Base-by-base conservation (phyloP, 2,888 invertebrate genomes). In the Brachypalpus laphriformis region DNA sequence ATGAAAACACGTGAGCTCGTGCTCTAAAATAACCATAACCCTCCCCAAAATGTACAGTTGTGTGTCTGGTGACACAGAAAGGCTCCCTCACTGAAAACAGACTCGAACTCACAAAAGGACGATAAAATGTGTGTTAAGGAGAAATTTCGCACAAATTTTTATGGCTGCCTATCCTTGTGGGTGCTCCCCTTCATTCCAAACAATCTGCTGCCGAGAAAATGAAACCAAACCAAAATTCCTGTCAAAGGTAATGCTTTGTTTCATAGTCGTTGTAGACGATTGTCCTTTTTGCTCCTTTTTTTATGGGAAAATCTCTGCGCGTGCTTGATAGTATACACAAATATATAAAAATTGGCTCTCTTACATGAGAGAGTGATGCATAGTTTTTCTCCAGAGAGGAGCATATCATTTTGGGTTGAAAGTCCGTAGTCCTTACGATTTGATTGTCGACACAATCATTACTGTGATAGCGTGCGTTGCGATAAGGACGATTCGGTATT, bases 391-490 rank as follows among this genome's bases (percentile, higher is more conserved):
- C 14, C 2, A 57, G 28, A 57, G 71, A 11, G 8, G 34, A 54
- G 5, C 2, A 9, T 25, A 56, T 51, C 18, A 8, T 71, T 56
- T 66, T 18, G 51, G 47, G 16, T 72, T 54, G 61, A 78, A 63
- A 75, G 74, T 74, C 80, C 74, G 80, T 75, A 66, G 18, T 65
- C 57, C 63, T 45, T 40, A 45, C 40, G 25, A 2, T 57, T 76
- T 63, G 70, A 68, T 70, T 75, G 49, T 28, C 54, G 80, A 70
- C 61, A 68, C 56, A 42, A 63, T 75, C 80, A 83, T 80, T 83
- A 80, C 83, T 83, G 80, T 83, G 83, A 83, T 83, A 83, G 83
- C 83, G 68, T 74, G 83, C 83, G 40, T 45, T 56, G 80, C 68
- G 83, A 80, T 65, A 80, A 83, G 63, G 54, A 74, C 80, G 57